Evolutionary conservation across 2,888 invertebrate genomes (phyloP), one percentile per base, ranked within the genome.

Genomic region (Hypomecis punctinalis): DNA sequence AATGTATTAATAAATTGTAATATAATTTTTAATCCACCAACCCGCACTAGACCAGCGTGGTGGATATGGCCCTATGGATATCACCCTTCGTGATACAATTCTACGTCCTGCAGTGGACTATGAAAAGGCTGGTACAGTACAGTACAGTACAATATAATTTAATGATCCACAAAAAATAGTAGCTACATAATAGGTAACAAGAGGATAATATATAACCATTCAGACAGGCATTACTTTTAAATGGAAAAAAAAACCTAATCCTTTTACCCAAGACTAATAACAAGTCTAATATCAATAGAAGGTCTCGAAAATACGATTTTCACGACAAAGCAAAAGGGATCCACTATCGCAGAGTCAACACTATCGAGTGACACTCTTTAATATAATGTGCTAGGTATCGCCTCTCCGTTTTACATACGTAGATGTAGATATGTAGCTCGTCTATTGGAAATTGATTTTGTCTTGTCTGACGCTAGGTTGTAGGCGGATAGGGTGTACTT

Each of bases 291-390:
- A 71, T 63, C 71, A 71, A 71, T 69, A 70, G 69, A 73, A 70
- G 69, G 60, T 63, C 55, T 70, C 66, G 68, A 67, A 71, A 74
- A 76, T 76, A 75, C 67, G 72, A 67, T 73, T 72, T 69, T 67
- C 53, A 65, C 72, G 70, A 72, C 69, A 76, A 76, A 78, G 73
- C 70, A 68, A 67, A 73, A 70, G 59, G 76, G 74, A 72, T 74
- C 69, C 74, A 74, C 76, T 75, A 73, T 79, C 71, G 63, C 60
- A 10, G 49, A 73, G 71, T 71, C 73, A 76, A 77, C 76, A 77
- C 77, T 79, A 80, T 80, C 75, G 76, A 60, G 63, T 75, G 71
- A 73, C 73, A 69, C 70, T 68, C 70, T 69, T 63, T 63, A 67
- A 73, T 74, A 73, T 71, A 72, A 72, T 71, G 72, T 73, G 69